These are phyloP conservation scores for Pterocles burchelli DNA, from an alignment of 2,113 vertebrate genomes.

Conservation along the genomic window DNA sequence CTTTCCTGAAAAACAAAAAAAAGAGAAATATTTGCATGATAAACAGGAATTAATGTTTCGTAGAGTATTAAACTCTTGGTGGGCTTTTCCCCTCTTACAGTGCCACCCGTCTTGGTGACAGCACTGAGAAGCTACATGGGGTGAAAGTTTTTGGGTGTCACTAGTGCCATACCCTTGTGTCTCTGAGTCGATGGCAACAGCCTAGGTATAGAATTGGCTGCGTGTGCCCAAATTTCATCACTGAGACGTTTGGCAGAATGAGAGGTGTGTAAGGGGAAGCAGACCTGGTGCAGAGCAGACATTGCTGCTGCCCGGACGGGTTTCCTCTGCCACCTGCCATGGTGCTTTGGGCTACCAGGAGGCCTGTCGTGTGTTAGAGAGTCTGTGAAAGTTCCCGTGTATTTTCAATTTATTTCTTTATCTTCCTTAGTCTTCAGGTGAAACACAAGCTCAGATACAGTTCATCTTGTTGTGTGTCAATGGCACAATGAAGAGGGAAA, in stretches of 20 bases:
- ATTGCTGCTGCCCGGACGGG: not conserved
- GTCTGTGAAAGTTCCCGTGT: rapidly evolving
- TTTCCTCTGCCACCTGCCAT: rapidly evolving
- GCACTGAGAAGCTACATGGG: rapidly evolving
- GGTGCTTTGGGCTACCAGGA: not conserved
- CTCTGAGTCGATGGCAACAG: not conserved
- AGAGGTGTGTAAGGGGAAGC: not conserved
- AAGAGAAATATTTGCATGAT: not conserved
- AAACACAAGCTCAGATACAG: not conserved
- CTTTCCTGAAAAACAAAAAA: not conserved
- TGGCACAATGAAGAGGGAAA: not conserved
- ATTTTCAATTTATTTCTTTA: not conserved
- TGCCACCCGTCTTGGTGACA: rapidly evolving
- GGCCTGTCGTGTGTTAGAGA: rapidly evolving
- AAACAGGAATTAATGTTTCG: not conserved
- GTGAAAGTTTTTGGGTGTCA: not conserved
- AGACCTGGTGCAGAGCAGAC: not conserved
- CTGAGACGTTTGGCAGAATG: not conserved
- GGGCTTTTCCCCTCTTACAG: not conserved
- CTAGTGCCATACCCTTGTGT: rapidly evolving
- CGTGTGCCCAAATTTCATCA: not conserved
- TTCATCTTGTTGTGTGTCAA: not conserved
- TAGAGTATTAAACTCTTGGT: not conserved
- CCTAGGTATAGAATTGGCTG: not conserved
- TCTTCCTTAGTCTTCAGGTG: not conserved